These are phyloP conservation scores for Paralichthys olivaceus DNA, from an alignment of 2,113 vertebrate genomes.

Conservation along the genomic window DNA sequence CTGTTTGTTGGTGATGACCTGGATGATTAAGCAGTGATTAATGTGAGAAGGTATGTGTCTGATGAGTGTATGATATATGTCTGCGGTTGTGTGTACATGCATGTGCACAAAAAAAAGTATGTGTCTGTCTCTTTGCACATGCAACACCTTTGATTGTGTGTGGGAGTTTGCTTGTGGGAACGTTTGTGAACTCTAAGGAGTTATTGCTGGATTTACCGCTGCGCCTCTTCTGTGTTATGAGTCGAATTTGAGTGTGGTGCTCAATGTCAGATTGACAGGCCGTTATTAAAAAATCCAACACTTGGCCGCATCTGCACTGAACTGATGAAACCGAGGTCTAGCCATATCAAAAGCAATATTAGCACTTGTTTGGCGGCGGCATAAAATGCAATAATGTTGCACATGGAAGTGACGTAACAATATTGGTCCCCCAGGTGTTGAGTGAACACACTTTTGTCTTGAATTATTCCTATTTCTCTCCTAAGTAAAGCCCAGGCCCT, in stretches of 20 bases:
- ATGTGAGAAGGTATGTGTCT: not conserved
- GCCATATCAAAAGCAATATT: conserved; percentile 81
- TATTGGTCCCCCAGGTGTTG: conserved; percentile 75
- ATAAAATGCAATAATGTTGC: conserved; percentile 78
- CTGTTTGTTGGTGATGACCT: conserved; percentile 25
- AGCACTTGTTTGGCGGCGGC: conserved; percentile 78
- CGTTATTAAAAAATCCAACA: conserved; percentile 83
- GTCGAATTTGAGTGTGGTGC: conserved; percentile 66
- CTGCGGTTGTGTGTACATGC: not conserved
- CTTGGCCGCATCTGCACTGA: conserved; percentile 80
- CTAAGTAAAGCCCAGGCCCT: conserved; percentile 48
- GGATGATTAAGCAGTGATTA: conserved; percentile 5
- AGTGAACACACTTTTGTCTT: conserved; percentile 65
- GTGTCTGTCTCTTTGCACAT: not conserved
- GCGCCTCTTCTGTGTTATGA: conserved; percentile 71
- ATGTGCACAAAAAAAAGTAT: too few species aligned
- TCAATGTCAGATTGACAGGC: conserved; percentile 81
- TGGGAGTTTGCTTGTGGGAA: conserved; percentile 57
- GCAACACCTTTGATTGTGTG: conserved; percentile 35
- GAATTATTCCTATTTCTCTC: conserved; percentile 69
- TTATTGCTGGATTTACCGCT: conserved; percentile 78
- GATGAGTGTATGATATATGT: not conserved
- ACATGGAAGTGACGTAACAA: conserved; percentile 68
- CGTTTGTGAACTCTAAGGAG: conserved; percentile 67
- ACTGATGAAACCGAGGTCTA: conserved; percentile 77